Percentiles rank a stretch among this genome's conserved stretches.
These are phyloP conservation scores for Drosophila sproati DNA, from an alignment of 1,140 invertebrate species.

Conservation along the genomic window DNA sequence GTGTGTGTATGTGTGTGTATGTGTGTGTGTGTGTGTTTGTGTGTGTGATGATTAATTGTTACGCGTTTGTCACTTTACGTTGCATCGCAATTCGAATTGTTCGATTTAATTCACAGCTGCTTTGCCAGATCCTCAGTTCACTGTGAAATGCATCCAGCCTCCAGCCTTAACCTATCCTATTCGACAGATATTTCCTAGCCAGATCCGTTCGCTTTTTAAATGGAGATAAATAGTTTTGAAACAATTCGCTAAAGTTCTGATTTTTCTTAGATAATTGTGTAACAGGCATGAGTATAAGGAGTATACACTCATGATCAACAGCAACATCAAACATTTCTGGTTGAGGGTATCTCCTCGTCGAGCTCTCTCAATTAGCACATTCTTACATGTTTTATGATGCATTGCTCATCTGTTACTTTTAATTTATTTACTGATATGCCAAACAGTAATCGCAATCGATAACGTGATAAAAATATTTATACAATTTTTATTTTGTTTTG, in stretches of 20 bases:
- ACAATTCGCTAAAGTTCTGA: too few species aligned
- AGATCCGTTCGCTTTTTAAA: too few species aligned
- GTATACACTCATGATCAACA: too few species aligned
- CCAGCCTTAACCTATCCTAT: too few species aligned
- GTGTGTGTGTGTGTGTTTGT: constrained; percentile 1
- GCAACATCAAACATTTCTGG: neutral
- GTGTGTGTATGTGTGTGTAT: neutral
- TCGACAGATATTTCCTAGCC: too few species aligned
- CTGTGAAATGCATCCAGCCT: neutral
- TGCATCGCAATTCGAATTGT: constrained; percentile 46
- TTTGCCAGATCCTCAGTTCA: constrained; percentile 30
- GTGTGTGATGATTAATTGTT: constrained; percentile 61
- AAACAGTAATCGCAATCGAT: constrained; percentile 74
- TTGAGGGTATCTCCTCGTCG: neutral
- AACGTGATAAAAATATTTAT: constrained; percentile 74
- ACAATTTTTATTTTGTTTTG: constrained; percentile 44
- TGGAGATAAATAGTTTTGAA: too few species aligned
- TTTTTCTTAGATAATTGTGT: too few species aligned
- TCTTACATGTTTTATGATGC: constrained; percentile 13
- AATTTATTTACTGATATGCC: constrained; percentile 67
- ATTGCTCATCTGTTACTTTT: constrained; percentile 52
- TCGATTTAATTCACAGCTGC: neutral
- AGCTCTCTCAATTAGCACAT: neutral
- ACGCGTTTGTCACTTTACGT: constrained; percentile 55
- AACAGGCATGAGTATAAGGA: too few species aligned